Percentiles rank a stretch among this genome's conserved stretches.
phyloP scores from a whole-genome alignment of 2,113 vertebrate species.

The Theristicus caerulescens region DNA sequence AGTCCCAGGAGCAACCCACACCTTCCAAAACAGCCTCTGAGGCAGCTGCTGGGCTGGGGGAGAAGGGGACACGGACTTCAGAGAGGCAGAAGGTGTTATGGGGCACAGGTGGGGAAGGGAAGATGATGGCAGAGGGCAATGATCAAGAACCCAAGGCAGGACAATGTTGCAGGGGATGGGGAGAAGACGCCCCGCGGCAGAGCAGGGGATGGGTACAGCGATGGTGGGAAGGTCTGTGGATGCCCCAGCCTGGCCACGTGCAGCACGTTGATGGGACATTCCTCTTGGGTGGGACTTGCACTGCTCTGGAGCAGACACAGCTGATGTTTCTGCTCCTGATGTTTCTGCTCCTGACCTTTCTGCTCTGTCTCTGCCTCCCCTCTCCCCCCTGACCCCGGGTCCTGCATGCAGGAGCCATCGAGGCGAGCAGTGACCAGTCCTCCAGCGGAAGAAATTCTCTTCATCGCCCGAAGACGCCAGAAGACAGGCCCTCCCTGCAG shows the following conservation, averaged over 20 bases:
- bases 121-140: background rate
- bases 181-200: background rate
- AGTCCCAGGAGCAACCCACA: background rate
- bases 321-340: background rate
- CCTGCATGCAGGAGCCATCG: accelerated
- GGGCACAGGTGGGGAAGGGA: background rate
- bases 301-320: background rate
- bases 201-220: background rate
- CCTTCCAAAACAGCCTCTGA: background rate
- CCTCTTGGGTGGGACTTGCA: background rate
- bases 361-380: background rate
- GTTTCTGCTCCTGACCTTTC: background rate
- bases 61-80: background rate
- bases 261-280: accelerated
- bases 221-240: background rate
- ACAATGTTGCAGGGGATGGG: background rate
- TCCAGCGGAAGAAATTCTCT: background rate
- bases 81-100: background rate
- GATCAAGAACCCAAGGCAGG: background rate
- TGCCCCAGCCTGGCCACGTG: background rate
- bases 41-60: background rate
- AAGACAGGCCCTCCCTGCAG: accelerated
- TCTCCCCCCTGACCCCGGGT: background rate
- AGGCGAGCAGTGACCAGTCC: background rate
- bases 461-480: background rate